Percentiles rank a stretch among this genome's conserved stretches.
phyloP scores from a whole-genome alignment of 2,797 vertebrate species.

The Echeneis naucrates region DNA sequence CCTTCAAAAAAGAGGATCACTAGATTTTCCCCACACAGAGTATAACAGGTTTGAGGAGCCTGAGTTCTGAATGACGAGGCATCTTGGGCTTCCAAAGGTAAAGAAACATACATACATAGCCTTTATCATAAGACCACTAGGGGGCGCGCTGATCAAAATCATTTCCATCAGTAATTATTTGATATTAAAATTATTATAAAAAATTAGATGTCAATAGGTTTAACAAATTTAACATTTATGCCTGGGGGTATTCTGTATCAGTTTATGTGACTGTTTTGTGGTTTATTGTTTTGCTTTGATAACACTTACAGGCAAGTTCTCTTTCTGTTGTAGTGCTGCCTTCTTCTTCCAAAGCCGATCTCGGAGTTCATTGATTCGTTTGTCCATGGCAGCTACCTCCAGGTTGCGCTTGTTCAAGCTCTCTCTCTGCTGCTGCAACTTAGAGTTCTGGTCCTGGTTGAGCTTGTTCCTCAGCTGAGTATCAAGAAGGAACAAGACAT shows the following conservation, averaged over 20 bases:
- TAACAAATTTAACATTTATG: background rate
- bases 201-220: background rate
- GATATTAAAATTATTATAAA: background rate
- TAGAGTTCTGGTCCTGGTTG: slow-evolving; percentile 97
- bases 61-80: slow-evolving; percentile 59
- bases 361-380: slow-evolving; percentile 94
- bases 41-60: slow-evolving; percentile 30
- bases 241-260: background rate
- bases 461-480: slow-evolving; percentile 94
- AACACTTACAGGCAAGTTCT: slow-evolving; percentile 92
- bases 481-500: slow-evolving; percentile 10
- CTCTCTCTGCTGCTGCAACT: slow-evolving; percentile 96
- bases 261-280: slow-evolving; percentile 1
- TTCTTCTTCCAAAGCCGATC: slow-evolving; percentile 98
- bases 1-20: slow-evolving; percentile 16
- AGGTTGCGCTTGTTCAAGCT: slow-evolving; percentile 95
- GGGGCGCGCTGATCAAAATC: slow-evolving; percentile 54
- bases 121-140: slow-evolving; percentile 60
- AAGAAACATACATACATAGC: slow-evolving; percentile 61
- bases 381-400: slow-evolving; percentile 96
- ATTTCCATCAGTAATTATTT: slow-evolving; percentile 21
- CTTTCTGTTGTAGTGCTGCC: slow-evolving; percentile 95
- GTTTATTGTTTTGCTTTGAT: background rate
- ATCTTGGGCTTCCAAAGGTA: slow-evolving; percentile 61
- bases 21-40: slow-evolving; percentile 43